phyloP scores from a whole-genome alignment of 2,888 invertebrate genomes.

The Limnephilus lunatus region DNA sequence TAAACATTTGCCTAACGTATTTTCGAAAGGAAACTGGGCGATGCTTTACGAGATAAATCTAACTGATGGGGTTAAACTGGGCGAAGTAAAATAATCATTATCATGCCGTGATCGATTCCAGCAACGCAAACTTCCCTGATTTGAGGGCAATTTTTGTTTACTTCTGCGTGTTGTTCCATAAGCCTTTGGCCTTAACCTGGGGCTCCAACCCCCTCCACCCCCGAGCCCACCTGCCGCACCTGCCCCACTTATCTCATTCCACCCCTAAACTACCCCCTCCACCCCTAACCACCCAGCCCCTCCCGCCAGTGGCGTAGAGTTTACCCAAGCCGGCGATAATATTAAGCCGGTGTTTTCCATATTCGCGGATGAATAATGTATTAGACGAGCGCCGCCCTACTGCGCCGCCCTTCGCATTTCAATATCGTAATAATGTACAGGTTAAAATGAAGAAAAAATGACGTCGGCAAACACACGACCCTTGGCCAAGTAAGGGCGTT shows the following conservation, averaged over 20 bases:
- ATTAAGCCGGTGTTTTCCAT: conserved; percentile 63
- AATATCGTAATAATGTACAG: conserved; percentile 52
- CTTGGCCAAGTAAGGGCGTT: neutral
- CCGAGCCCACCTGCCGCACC: neutral
- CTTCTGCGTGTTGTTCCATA: neutral
- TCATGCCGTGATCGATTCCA: conserved; percentile 24
- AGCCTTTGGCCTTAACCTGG: conserved; percentile 32
- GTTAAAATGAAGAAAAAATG: conserved; percentile 11
- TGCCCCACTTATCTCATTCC: neutral
- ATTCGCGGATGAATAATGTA: conserved; percentile 64
- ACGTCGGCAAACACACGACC: conserved; percentile 3
- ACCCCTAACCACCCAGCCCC: neutral
- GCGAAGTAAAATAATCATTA: conserved; percentile 2
- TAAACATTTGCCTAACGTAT: neutral
- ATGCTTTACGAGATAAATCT: neutral
- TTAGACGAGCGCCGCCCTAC: conserved; percentile 41
- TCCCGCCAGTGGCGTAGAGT: conserved; percentile 40
- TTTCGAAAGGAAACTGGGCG: neutral
- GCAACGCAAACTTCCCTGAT: conserved; percentile 19
- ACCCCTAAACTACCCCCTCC: neutral
- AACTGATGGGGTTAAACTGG: neutral
- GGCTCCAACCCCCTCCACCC: neutral
- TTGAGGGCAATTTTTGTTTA: conserved; percentile 37
- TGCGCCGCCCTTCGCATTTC: conserved; percentile 48
- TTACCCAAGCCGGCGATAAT: conserved; percentile 57